Evolutionary conservation across 92 coral and sea anemone species (phyloP), one percentile per base, ranked within the genome.

Genomic region (Phenganax subtilis): DNA sequence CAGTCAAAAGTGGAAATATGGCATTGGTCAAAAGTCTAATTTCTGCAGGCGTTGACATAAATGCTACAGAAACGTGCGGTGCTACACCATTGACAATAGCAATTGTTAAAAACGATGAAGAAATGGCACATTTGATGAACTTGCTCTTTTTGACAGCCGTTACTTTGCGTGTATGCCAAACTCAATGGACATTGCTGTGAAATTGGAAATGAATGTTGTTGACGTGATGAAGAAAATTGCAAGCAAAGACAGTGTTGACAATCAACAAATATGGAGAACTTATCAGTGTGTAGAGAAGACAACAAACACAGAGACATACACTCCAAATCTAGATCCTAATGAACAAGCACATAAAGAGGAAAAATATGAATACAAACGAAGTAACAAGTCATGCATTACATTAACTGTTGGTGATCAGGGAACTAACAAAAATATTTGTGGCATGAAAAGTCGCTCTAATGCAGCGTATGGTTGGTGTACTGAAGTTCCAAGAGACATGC

Each of bases 31-130:
- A n/a, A n/a, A n/a, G n/a, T n/a, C n/a, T n/a, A n/a, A n/a, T n/a
- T n/a, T n/a, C n/a, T n/a, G n/a, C n/a, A n/a, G n/a, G n/a, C n/a
- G n/a, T n/a, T n/a, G n/a, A n/a, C n/a, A n/a, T n/a, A n/a, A n/a
- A n/a, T n/a, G n/a, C n/a, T n/a, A n/a, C n/a, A n/a, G n/a, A n/a
- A n/a, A n/a, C n/a, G 67, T 86, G 89, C 79, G 87, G 87, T 83
- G 89, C 87, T 70, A 83, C 87, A 28, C 82, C 89, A 31, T 80
- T 83, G 55, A 84, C 80, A 11, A 66, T 83, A 14, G 86, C 89
- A 9, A 85, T 77, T 44, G 63, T 83, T 29, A 87, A 83, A 28
- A 83, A 69, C 44, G 62, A 83, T 57, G 80, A 75, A 28, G 67
- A 57, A 11, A 56, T 75, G 31, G 55, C 47, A 6, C 51, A 56